Evolutionary conservation across 2,797 vertebrate species (phyloP), one percentile per base, ranked within the genome.

Genomic region (Hippocampus kuda): DNA sequence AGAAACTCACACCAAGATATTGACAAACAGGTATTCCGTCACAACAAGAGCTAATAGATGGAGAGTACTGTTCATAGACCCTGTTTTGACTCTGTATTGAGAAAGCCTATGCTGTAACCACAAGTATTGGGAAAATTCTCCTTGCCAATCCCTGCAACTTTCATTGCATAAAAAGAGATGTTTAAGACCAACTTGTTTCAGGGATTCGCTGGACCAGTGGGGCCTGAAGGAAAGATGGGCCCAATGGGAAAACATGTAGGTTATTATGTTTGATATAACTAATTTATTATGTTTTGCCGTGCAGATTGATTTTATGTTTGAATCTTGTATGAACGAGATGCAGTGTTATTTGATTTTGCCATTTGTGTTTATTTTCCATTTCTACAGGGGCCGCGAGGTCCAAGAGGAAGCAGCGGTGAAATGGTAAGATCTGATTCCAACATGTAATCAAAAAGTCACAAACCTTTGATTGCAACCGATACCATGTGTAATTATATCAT

Each of bases 331-430:
- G 27, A 60, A 44, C 30, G 41, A 30, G 30, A 66, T 13, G 46
- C 41, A 68, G 22, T 4, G 26, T 59, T 57, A 64, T 68, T 6
- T 20, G 13, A 18, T 38, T 61, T 24, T 57, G n/a, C 20, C 53
- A n/a, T 56, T 24, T 1, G 59, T 44, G 41, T 64, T 64, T 44
- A 46, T 65, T 68, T 44, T 72, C 68, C 12, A 70, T 68, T 68
- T 72, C 68, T 69, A 48, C 78, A 99, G 97, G 97, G 97, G 67
- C 87, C 75, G 0, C 91, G 90, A 84, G 97, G 97, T 74, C 90
- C 92, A 74, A 98, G 91, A 81, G 97, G 97, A 86, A 87, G 81
- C 72, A 77, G 80, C 66, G 97, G 97, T 57, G 94, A 96, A 94
- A 94, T 95, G 91, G 97, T 99, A 90, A 94, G 92, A 77, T 72